These are phyloP conservation scores for Platyrinchus mystaceus DNA, from an alignment of 2,797 vertebrate species.

Conservation along the genomic window DNA sequence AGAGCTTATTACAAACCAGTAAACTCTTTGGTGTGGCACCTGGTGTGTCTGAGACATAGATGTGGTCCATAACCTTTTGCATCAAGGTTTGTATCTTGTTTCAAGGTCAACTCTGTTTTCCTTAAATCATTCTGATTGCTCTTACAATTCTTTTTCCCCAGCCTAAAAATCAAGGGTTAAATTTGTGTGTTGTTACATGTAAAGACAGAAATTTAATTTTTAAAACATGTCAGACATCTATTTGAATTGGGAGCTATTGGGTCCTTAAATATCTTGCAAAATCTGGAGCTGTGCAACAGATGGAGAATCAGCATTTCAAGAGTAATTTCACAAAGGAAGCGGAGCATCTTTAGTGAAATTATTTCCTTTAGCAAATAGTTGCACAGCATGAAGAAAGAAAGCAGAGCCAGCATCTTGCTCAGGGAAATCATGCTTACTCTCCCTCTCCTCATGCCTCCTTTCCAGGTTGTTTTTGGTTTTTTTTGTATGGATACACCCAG, in stretches of 20 bases:
- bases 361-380: constrained; percentile 43
- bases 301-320: constrained; percentile 33
- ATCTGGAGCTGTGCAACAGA: constrained; percentile 23
- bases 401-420: constrained; percentile 6
- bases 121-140: not conserved
- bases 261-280: constrained; percentile 1
- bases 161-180: not conserved
- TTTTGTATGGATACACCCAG: not conserved
- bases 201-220: not conserved
- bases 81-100: not conserved
- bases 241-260: not conserved
- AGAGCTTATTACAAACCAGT: not conserved
- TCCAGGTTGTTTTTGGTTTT: not conserved
- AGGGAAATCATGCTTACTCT: not conserved
- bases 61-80: not conserved
- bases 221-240: not conserved
- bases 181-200: not conserved
- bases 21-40: not conserved
- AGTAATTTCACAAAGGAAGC: constrained; percentile 8
- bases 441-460: not conserved
- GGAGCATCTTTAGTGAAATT: not conserved
- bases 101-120: not conserved
- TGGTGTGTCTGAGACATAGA: not conserved
- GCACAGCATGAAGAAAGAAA: constrained; percentile 17
- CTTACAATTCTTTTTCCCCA: not conserved